A percentile compares a stretch with the other conserved stretches of the same genome.
Evolutionary conservation across 2,888 invertebrate genomes (phyloP).

Genomic region (Frankliniella intonsa): DNA sequence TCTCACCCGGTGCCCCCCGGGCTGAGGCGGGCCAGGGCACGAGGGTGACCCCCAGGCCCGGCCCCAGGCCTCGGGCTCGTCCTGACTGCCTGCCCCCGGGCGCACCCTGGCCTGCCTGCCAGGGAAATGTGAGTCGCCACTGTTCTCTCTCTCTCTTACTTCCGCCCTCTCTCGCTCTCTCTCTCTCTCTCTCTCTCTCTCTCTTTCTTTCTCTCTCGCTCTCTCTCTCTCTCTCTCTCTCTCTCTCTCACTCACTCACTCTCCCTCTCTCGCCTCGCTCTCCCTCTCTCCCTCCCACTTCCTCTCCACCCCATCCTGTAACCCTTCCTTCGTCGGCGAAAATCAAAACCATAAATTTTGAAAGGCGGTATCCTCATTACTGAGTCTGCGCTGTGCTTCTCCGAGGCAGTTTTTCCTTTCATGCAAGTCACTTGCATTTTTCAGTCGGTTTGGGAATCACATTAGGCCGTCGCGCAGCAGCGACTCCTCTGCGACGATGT

Average conservation of each 20-base stretch:
- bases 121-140: neutral
- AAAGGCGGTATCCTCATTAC: too few relatives aligned
- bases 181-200: conserved; percentile 1
- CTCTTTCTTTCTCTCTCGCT: neutral
- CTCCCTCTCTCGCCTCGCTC: neutral
- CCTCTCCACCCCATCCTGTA: too few relatives aligned
- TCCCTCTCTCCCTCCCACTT: too few relatives aligned
- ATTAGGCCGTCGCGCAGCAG: too few relatives aligned
- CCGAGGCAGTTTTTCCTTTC: too few relatives aligned
- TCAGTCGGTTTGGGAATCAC: too few relatives aligned
- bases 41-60: neutral
- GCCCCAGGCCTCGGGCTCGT: neutral
- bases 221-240: conserved; percentile 10
- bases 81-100: neutral
- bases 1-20: neutral
- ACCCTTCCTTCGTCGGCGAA: too few relatives aligned
- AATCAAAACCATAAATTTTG: too few relatives aligned
- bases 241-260: neutral
- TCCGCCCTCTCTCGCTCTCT: neutral
- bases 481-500: too few relatives aligned
- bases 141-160: neutral
- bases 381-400: too few relatives aligned
- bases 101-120: neutral
- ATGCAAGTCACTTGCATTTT: too few relatives aligned
- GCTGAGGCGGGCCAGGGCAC: neutral